A percentile compares a stretch with the other conserved stretches of the same genome.
These are phyloP conservation scores for Oceanodroma tethys DNA, from an alignment of 2,113 vertebrate species.

Conservation along the genomic window DNA sequence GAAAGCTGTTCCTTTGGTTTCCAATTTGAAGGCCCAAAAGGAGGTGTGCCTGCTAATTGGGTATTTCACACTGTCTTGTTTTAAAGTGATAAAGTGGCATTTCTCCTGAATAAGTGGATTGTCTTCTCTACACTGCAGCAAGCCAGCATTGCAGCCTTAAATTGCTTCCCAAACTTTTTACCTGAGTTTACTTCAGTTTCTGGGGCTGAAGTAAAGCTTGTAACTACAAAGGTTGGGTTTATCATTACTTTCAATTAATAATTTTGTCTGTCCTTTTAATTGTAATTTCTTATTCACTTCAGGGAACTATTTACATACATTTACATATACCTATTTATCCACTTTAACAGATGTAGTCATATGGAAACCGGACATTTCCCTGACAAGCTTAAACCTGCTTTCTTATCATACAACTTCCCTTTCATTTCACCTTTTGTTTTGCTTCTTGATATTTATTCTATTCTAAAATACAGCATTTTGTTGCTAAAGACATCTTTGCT, in stretches of 20 bases:
- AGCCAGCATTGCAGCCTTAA: not conserved
- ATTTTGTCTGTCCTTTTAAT: constrained; percentile 29
- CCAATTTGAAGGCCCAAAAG: not conserved
- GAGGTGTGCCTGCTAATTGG: not conserved
- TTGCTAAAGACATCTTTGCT: not conserved
- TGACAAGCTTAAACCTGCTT: constrained; percentile 17
- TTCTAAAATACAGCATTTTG: not conserved
- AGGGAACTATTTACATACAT: constrained; percentile 22
- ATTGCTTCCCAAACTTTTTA: not conserved
- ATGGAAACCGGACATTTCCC: constrained; percentile 12
- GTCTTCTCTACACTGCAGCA: not conserved
- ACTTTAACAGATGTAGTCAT: constrained; percentile 14
- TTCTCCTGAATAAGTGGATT: not conserved
- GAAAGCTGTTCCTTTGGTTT: not conserved
- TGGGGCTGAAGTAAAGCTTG: not conserved
- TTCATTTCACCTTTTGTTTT: constrained; percentile 39
- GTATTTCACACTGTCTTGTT: not conserved
- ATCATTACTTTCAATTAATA: constrained; percentile 36
- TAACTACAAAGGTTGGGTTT: constrained; percentile 14
- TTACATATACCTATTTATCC: constrained; percentile 18
- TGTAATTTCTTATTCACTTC: constrained; percentile 32
- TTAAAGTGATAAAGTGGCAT: not conserved
- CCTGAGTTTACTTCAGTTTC: not conserved
- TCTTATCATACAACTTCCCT: not conserved
- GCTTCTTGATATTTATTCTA: not conserved